These are phyloP conservation scores for Falco biarmicus DNA, from an alignment of 2,797 vertebrate species.

Conservation along the genomic window DNA sequence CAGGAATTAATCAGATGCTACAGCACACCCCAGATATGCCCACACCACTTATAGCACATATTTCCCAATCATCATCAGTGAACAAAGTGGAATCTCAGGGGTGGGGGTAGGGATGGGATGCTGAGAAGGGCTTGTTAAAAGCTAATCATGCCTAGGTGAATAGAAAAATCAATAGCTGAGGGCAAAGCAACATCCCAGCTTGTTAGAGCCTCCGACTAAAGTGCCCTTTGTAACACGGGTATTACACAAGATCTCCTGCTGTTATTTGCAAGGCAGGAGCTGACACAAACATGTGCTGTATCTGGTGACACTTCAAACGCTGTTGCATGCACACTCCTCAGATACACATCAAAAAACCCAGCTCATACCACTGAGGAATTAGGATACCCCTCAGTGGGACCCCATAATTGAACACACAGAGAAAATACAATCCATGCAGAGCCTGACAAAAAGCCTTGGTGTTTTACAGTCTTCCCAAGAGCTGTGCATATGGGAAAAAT, in stretches of 20 bases:
- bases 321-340: background rate
- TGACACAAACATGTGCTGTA: background rate
- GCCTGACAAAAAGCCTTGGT: background rate
- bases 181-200: background rate
- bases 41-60: background rate
- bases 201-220: background rate
- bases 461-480: background rate
- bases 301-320: background rate
- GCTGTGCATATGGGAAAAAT: background rate
- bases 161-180: background rate
- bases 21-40: background rate
- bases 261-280: background rate
- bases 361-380: background rate
- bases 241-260: background rate
- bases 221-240: background rate
- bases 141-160: background rate
- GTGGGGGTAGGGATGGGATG: accelerated
- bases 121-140: background rate
- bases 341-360: background rate
- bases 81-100: background rate
- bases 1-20: background rate
- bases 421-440: background rate
- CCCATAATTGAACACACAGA: background rate
- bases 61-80: background rate
- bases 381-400: background rate